Evolutionary conservation across 2,888 invertebrate genomes (phyloP).

Genomic region (Macrostomum cliftonense): DNA sequence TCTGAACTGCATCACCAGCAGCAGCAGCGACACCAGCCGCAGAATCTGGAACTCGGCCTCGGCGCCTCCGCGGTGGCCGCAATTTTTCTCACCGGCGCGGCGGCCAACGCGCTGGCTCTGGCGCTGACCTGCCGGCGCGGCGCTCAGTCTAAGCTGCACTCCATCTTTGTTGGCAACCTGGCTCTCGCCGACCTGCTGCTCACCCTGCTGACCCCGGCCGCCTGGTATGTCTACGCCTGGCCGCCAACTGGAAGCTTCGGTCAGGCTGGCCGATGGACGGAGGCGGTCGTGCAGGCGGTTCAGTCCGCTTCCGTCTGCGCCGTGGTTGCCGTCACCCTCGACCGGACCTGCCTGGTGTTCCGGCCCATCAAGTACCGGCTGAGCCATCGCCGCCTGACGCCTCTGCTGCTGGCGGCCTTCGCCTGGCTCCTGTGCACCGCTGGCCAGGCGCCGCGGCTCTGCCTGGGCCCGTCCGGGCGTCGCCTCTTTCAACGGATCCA

Average conservation of each 20-base stretch:
- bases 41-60: too few species aligned
- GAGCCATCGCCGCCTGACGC: slow-evolving; percentile 2
- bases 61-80: neutral
- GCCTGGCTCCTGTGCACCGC: neutral
- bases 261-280: neutral
- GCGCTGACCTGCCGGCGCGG: slow-evolving; percentile 2
- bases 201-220: neutral
- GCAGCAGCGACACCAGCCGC: too few species aligned
- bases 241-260: neutral
- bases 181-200: slow-evolving; percentile 4
- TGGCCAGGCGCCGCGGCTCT: neutral
- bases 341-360: slow-evolving; percentile 2
- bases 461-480: too few species aligned
- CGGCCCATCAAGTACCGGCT: slow-evolving; percentile 5
- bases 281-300: neutral
- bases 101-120: slow-evolving; percentile 1
- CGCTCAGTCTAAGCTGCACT: slow-evolving; percentile 1
- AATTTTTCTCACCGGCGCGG: neutral
- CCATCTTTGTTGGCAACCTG: slow-evolving; percentile 4
- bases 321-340: neutral
- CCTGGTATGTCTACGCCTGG: slow-evolving; percentile 2
- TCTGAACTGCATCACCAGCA: too few species aligned
- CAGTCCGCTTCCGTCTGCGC: slow-evolving; percentile 3
- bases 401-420: neutral
- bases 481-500: too few species aligned